These are phyloP conservation scores for Cataglyphis altisquamis DNA, from an alignment of 2,888 invertebrate genomes.

Conservation along the genomic window DNA sequence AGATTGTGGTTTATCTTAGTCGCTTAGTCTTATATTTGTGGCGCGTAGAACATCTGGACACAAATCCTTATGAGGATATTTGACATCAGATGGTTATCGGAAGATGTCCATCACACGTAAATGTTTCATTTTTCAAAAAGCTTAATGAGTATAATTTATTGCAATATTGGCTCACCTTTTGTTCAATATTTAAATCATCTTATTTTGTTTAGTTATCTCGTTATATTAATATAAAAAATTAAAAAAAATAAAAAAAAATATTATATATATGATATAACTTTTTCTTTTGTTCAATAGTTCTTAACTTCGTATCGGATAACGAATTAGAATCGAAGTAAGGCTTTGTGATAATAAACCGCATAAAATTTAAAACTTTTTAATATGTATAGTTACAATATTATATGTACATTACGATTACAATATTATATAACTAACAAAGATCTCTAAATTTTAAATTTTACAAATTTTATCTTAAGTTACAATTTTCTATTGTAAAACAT, in stretches of 20 bases:
- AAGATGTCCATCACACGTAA: neutral
- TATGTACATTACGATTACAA: neutral
- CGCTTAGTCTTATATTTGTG: neutral
- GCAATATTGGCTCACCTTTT: neutral
- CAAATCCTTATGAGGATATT: neutral
- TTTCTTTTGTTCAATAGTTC: neutral
- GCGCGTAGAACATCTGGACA: neutral
- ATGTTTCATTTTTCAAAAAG: neutral
- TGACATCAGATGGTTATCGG: neutral
- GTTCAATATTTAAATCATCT: neutral
- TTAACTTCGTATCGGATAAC: conserved; percentile 20
- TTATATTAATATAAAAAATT: neutral
- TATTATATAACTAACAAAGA: neutral
- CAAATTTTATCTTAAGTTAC: neutral
- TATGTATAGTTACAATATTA: neutral
- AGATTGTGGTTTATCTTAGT: neutral
- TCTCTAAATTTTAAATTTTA: neutral
- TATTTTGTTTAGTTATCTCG: neutral
- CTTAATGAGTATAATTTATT: neutral
- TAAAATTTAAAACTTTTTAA: conserved; percentile 17
- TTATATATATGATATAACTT: neutral
- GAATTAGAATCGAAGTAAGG: neutral
- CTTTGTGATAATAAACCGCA: neutral
- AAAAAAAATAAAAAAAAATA: neutral
- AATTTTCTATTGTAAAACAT: neutral